Evolutionary conservation across 2,113 vertebrate species (phyloP), one percentile per base, ranked within the genome.

Genomic region (Parotia lawesii): DNA sequence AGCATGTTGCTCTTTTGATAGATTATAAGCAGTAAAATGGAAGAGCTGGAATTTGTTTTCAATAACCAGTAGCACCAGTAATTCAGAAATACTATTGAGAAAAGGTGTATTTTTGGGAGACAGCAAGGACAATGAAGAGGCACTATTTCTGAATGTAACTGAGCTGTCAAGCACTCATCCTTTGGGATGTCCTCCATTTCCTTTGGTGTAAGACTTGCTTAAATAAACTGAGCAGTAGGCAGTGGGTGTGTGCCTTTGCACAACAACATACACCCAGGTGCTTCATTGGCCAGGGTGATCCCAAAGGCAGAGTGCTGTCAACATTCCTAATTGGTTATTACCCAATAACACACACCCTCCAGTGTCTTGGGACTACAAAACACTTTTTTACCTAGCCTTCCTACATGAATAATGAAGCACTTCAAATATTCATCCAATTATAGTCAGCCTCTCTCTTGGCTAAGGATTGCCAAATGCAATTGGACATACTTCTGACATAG

Each of bases 301-400:
- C 94, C 91, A 57, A 93, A 94, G 89, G 95, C 92, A 94, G 77
- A 94, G 71, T 0, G 35, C 95, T 96, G 94, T 96, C 95, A 96
- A 91, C 72, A 21, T 94, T 76, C 90, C 87, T 92, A 91, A 73
- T 87, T 89, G 79, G 60, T 90, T 75, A 87, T 97, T 96, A 91
- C 94, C 88, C 95, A 97, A 96, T 89, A 92, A 76, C 69, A 19
- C 94, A 96, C 87, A 86, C 95, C 97, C 54, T 58, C 61, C 33
- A 96, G 95, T 93, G 92, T 95, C 96, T 96, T 96, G 91, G 94
- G 96, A 91, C 92, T 90, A 69, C 85, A 93, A 95, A 93, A 96
- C 70, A 89, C 66, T 95, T 96, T 96, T 95, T 87, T 93, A 86
- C 90, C 90, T 97, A 95, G 85, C 94, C 95, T 95, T 93, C 69